These are phyloP conservation scores for Dermatemys mawii DNA, from an alignment of 2,113 vertebrate genomes.

Conservation along the genomic window DNA sequence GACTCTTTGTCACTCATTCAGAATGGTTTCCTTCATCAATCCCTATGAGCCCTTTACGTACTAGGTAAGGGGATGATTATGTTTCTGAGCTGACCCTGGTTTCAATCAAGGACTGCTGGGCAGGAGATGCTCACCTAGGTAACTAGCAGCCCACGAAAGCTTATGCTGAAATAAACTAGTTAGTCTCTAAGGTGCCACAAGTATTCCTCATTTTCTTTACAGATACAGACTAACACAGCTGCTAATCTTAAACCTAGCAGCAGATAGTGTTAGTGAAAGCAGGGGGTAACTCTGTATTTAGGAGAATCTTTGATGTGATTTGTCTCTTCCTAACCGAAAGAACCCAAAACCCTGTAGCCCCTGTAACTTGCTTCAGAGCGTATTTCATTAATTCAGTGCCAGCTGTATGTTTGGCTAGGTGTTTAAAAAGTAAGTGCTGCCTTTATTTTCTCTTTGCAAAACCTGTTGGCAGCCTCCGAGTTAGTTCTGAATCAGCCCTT, in stretches of 20 bases:
- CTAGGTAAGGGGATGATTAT: neutral
- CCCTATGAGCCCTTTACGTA: neutral
- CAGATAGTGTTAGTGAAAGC: slow-evolving; percentile 6
- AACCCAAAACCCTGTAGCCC: neutral
- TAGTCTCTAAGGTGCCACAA: no score
- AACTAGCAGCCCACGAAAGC: slow-evolving; percentile 44
- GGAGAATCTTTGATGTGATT: slow-evolving; percentile 46
- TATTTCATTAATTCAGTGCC: neutral
- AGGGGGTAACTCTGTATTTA: slow-evolving; percentile 1
- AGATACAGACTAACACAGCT: no score
- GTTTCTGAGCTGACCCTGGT: slow-evolving; percentile 9
- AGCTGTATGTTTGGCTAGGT: slow-evolving; percentile 20
- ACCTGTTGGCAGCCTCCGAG: neutral
- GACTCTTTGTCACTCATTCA: no score
- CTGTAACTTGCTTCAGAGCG: slow-evolving; percentile 33
- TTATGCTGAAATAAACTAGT: no score
- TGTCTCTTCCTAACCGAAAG: slow-evolving; percentile 33
- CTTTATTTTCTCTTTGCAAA: neutral
- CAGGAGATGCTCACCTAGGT: slow-evolving; percentile 41
- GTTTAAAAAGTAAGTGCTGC: slow-evolving; percentile 3
- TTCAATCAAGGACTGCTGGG: slow-evolving; percentile 3
- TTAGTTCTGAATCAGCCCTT: neutral
- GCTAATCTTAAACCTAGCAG: no score
- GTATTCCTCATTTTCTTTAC: no score
- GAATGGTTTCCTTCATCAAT: neutral